phyloP scores from a whole-genome alignment of 2,113 vertebrate genomes.

The Gambusia holbrooki region DNA sequence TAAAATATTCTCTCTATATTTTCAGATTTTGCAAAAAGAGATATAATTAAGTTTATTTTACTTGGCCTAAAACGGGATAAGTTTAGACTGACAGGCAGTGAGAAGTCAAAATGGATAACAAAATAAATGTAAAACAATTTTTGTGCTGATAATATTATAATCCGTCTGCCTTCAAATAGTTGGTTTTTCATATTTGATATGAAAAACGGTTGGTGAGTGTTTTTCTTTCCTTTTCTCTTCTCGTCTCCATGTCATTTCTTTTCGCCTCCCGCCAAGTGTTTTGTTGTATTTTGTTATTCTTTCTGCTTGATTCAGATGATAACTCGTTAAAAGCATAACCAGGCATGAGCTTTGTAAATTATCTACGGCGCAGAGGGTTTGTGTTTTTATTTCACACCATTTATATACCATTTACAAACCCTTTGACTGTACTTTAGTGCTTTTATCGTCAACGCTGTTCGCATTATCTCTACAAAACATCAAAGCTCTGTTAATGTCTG shows the following conservation, averaged over 20 bases:
- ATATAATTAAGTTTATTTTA: no score
- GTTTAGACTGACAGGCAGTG: no score
- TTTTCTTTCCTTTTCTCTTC: not conserved
- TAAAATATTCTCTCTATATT: no score
- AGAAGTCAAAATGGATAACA: no score
- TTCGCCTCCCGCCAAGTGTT: not conserved
- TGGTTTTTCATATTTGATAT: not conserved
- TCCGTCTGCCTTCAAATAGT: not conserved
- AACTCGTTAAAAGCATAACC: not conserved
- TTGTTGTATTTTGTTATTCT: constrained; percentile 1
- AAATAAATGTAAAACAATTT: not conserved
- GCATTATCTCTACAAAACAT: not conserved
- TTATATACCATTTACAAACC: not conserved
- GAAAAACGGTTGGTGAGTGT: constrained; percentile 37
- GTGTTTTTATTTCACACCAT: not conserved
- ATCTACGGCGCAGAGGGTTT: not conserved
- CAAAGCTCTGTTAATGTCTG: not conserved
- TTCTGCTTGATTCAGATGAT: not conserved
- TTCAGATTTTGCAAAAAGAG: no score
- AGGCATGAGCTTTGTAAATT: not conserved
- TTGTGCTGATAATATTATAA: not conserved
- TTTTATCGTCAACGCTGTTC: not conserved
- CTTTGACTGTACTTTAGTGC: not conserved
- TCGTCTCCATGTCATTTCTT: not conserved
- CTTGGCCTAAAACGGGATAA: no score